Percentiles rank a stretch among this genome's conserved stretches.
These are phyloP conservation scores for Panonychus citri DNA, from an alignment of 1,140 invertebrate species.

Conservation along the genomic window DNA sequence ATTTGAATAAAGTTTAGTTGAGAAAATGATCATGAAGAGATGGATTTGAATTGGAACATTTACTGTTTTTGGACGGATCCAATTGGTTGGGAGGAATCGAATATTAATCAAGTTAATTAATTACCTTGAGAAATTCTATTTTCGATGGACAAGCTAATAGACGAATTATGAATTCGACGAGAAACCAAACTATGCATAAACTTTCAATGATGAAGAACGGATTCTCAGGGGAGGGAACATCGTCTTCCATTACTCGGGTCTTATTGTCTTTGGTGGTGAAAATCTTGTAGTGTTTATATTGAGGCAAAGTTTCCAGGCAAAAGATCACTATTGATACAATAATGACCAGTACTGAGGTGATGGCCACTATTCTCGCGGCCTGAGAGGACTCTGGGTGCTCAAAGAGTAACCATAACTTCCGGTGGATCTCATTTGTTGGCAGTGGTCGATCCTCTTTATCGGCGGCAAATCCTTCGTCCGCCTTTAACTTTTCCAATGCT, in stretches of 20 bases:
- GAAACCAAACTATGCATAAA: constrained; percentile 55
- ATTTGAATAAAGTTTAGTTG: too few relatives aligned
- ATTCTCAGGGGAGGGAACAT: constrained; percentile 83
- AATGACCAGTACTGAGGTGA: constrained; percentile 98
- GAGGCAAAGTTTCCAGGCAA: constrained; percentile 95
- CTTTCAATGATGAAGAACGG: constrained; percentile 75
- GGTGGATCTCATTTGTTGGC: constrained; percentile 82
- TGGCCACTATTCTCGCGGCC: constrained; percentile 90
- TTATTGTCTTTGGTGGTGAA: constrained; percentile 62
- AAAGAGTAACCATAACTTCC: constrained; percentile 88
- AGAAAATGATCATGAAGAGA: too few relatives aligned
- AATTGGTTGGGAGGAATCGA: too few relatives aligned
- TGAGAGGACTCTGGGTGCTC: constrained; percentile 99
- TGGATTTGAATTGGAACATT: too few relatives aligned
- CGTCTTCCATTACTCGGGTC: constrained; percentile 81
- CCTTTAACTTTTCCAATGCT: constrained; percentile 89
- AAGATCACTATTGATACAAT: constrained; percentile 97
- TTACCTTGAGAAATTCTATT: constrained; percentile 65
- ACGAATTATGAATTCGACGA: constrained; percentile 90
- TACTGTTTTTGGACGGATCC: too few relatives aligned
- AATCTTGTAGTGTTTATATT: constrained; percentile 97
- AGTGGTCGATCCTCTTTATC: constrained; percentile 60
- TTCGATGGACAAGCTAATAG: constrained; percentile 96
- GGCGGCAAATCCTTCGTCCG: constrained; percentile 20
- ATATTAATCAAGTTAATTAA: too few relatives aligned